Percentiles rank a stretch among this genome's conserved stretches.
Conservation (phyloP, 2,888 invertebrate species). For the Tribolium freemani region DNA sequence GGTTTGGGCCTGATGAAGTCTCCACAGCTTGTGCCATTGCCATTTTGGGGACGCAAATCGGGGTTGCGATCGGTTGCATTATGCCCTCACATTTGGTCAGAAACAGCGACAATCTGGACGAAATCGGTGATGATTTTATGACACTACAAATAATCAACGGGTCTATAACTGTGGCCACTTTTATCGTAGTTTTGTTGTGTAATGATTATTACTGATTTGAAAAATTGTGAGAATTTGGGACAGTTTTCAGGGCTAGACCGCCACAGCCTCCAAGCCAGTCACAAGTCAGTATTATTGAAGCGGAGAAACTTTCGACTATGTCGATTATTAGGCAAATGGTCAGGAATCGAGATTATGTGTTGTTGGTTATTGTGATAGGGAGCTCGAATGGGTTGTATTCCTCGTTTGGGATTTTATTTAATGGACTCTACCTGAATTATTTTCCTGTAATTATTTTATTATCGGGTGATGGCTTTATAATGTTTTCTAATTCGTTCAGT, state of each 20-base stretch:
- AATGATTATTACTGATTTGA: background rate
- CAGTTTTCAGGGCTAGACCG: constrained; percentile 89
- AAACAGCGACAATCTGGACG: constrained; percentile 43
- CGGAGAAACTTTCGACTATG: background rate
- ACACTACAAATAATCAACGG: constrained; percentile 52
- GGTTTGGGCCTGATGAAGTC: constrained; percentile 96
- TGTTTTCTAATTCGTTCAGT: no score
- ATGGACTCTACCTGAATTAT: constrained; percentile 71
- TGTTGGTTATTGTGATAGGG: constrained; percentile 67
- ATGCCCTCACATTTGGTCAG: constrained; percentile 52
- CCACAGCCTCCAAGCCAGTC: constrained; percentile 81
- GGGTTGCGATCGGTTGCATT: constrained; percentile 56
- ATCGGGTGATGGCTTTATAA: no score
- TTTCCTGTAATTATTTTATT: constrained; percentile 69
- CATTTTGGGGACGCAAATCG: constrained; percentile 95
- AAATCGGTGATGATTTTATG: constrained; percentile 48
- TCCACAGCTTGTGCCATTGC: constrained; percentile 95
- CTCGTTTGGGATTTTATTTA: constrained; percentile 74
- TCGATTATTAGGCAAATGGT: constrained; percentile 47
- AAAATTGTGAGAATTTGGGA: background rate
- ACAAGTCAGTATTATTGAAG: constrained; percentile 64
- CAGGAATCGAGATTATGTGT: constrained; percentile 55
- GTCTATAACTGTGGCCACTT: constrained; percentile 41
- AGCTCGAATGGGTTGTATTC: constrained; percentile 73
- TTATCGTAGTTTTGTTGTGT: constrained; percentile 56